phyloP scores from a whole-genome alignment of 2,888 invertebrate genomes.

The Drosophila mettleri region DNA sequence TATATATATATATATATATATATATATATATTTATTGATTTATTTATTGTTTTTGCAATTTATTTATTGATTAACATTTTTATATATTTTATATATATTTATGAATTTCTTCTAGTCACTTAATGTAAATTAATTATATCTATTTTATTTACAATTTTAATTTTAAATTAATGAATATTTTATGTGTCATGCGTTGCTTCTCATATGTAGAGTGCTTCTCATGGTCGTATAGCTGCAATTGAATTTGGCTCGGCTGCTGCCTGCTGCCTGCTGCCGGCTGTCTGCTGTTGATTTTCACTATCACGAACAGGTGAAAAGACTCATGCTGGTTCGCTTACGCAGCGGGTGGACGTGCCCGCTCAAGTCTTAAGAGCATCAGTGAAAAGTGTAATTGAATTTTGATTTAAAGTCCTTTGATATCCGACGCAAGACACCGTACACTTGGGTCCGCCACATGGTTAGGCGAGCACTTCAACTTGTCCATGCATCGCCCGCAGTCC shows the following conservation, averaged over 20 bases:
- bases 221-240: background rate
- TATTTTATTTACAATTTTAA: background rate
- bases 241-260: background rate
- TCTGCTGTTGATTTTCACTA: conserved; percentile 47
- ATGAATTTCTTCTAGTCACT: too few relatives aligned
- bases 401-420: conserved; percentile 82
- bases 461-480: conserved; percentile 47
- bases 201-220: conserved; percentile 23
- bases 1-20: background rate
- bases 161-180: background rate
- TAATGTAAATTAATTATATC: too few relatives aligned
- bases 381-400: conserved; percentile 82
- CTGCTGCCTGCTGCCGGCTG: background rate
- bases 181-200: background rate
- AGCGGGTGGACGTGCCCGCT: conserved; percentile 38
- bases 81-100: too few relatives aligned
- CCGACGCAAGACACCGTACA: conserved; percentile 56
- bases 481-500: background rate
- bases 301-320: conserved; percentile 44
- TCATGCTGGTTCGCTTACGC: conserved; percentile 10
- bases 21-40: background rate
- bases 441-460: conserved; percentile 30
- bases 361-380: conserved; percentile 68
- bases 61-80: too few relatives aligned
- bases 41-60: background rate